These are phyloP conservation scores for Vicugna pacos DNA, from an alignment of 2,113 vertebrate genomes.

Conservation along the genomic window DNA sequence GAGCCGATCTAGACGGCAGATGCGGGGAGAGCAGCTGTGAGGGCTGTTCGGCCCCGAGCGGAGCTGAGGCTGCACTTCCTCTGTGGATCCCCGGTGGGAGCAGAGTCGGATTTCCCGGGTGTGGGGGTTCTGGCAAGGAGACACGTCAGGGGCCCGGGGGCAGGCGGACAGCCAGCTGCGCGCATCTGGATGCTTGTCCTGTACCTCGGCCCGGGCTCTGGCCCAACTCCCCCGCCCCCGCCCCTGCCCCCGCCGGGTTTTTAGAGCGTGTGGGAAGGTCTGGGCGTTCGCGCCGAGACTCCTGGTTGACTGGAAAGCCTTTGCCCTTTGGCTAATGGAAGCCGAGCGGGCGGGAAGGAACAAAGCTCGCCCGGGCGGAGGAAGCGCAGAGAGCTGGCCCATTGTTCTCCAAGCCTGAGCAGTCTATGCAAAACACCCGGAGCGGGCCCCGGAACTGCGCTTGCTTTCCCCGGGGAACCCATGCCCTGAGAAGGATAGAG, in stretches of 20 bases:
- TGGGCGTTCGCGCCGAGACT: not conserved
- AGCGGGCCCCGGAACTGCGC: conserved; percentile 4
- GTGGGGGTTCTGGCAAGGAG: conserved; percentile 70
- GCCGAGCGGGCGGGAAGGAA: conserved; percentile 69
- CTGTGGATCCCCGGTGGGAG: conserved; percentile 54
- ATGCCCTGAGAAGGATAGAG: not conserved
- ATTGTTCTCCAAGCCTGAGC: conserved; percentile 78
- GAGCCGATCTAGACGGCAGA: conserved; percentile 40
- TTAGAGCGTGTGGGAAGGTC: not conserved
- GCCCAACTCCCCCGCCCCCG: not conserved
- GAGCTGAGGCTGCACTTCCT: conserved; percentile 71
- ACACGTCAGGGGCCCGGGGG: conserved; percentile 15
- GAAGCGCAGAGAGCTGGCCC: conserved; percentile 63
- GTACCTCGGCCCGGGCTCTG: not conserved
- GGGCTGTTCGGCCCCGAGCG: conserved; percentile 43
- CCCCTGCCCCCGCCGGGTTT: not conserved
- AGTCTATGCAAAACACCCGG: not conserved
- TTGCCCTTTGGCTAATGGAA: conserved; percentile 62
- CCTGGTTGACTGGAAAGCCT: not conserved
- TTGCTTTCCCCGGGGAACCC: not conserved
- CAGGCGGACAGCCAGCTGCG: conserved; percentile 66
- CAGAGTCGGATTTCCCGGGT: conserved; percentile 66
- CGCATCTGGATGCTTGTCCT: conserved; percentile 69
- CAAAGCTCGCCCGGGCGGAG: conserved; percentile 75
- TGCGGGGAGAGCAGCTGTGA: conserved; percentile 62